Evolutionary conservation across 2,888 invertebrate genomes (phyloP), one percentile per base, ranked within the genome.

Genomic region (Pammene aurita): DNA sequence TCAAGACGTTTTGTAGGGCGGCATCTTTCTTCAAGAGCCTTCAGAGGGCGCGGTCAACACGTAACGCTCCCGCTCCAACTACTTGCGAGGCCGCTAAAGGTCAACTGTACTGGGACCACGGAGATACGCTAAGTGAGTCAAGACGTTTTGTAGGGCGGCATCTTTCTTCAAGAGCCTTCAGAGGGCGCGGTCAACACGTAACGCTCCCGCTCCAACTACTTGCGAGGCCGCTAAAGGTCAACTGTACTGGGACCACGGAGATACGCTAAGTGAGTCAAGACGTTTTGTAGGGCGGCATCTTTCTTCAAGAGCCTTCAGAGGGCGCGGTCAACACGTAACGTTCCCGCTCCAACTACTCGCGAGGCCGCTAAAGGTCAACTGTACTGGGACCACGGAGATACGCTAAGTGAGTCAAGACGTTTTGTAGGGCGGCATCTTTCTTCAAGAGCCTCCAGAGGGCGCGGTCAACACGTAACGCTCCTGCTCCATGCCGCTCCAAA

Each of bases 381-480:
- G 9, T 96, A 95, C 87, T 96, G 96, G 96, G 97, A 97, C 81
- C 96, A 97, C 77, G 97, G 97, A 0, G 95, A 96, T 70, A 95
- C 95, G 67, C 86, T 95, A 73, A 94, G 96, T 96, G 78, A 87
- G 41, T 6, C 10, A 7, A 10, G 9, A 41, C 9, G 41, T 41
- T 35, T n/a, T n/a, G n/a, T n/a, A n/a, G n/a, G n/a, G n/a, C n/a
- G n/a, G n/a, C n/a, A n/a, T n/a, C n/a, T n/a, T n/a, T n/a, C n/a
- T n/a, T n/a, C n/a, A n/a, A n/a, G n/a, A n/a, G n/a, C n/a, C n/a
- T 0, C 93, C 93, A 0, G 74, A 81, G 1, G 90, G 90, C 0
- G 84, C 86, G 0, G 89, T 90, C 0, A 81, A 72, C 7, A 97
- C 97, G 0, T 92, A 91, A 0, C 86, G 83, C 54, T 93, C 94